Percentiles rank a stretch among this genome's conserved stretches.
These are phyloP conservation scores for Montifringilla adamsi DNA, from an alignment of 2,113 vertebrate species.

Conservation along the genomic window DNA sequence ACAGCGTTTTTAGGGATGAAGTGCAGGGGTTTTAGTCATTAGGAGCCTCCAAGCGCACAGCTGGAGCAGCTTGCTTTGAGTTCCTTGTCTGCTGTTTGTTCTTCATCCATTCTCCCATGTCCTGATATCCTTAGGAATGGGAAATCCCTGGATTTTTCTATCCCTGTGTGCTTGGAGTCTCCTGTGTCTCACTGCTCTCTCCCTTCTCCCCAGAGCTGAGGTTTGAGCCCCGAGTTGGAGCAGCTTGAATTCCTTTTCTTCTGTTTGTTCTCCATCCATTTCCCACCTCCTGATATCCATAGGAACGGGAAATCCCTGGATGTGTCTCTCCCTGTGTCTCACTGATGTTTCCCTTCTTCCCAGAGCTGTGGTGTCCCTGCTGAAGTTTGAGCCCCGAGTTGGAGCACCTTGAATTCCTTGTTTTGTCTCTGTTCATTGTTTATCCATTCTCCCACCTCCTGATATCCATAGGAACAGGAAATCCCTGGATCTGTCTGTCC, in stretches of 20 bases:
- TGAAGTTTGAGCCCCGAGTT: neutral
- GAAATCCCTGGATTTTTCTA: neutral
- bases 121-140: neutral
- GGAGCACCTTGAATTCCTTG: neutral
- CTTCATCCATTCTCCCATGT: too few relatives aligned
- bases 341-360: slow-evolving; percentile 39
- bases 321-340: neutral
- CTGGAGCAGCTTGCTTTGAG: neutral
- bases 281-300: neutral
- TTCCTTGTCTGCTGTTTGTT: neutral
- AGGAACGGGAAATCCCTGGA: neutral
- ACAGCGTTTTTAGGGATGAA: accelerated
- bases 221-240: too few relatives aligned
- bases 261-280: too few relatives aligned
- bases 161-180: neutral
- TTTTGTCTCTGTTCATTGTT: too few relatives aligned
- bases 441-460: too few relatives aligned
- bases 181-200: neutral
- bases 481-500: too few relatives aligned
- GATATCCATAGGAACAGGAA: too few relatives aligned
- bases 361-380: slow-evolving; percentile 68
- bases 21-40: neutral
- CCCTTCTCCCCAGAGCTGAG: slow-evolving; percentile 70
- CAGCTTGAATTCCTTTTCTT: too few relatives aligned
- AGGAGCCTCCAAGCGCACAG: neutral